Percentiles rank a stretch among this genome's conserved stretches.
Conservation (phyloP, 2,113 vertebrate species). For the Murina feae region DNA sequence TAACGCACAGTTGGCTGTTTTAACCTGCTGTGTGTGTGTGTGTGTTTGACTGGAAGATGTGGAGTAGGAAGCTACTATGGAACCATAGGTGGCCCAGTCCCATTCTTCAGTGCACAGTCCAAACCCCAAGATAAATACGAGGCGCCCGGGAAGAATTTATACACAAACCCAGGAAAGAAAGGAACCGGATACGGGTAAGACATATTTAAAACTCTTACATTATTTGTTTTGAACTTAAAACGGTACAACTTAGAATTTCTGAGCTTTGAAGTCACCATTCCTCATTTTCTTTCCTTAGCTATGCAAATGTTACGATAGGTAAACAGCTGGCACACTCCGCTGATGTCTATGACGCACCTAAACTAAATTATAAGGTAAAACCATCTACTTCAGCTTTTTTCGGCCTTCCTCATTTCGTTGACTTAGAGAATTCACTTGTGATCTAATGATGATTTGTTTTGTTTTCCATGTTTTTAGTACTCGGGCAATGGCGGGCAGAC, state of each 20-base stretch:
- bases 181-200: conserved; percentile 90
- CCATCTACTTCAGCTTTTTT: background rate
- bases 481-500: background rate
- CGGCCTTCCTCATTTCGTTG: background rate
- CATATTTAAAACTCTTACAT: background rate
- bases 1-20: conserved; percentile 2
- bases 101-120: conserved; percentile 82
- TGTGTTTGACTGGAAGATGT: conserved; percentile 71
- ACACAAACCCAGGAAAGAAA: conserved; percentile 88
- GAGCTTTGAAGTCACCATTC: conserved; percentile 18
- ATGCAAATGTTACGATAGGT: conserved; percentile 87
- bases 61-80: conserved; percentile 88
- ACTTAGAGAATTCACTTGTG: background rate
- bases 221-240: background rate
- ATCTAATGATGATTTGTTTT: background rate
- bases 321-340: conserved; percentile 78
- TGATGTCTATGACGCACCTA: conserved; percentile 82
- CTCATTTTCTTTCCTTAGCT: conserved; percentile 78
- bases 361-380: conserved; percentile 82
- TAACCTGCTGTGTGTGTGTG: background rate
- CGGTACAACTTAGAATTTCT: background rate
- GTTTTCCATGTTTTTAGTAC: background rate
- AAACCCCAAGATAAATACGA: conserved; percentile 74
- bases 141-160: conserved; percentile 87
- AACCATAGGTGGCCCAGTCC: conserved; percentile 84